Percentiles rank a stretch among this genome's conserved stretches.
Evolutionary conservation across 2,113 vertebrate species (phyloP).

Genomic region (Oreamnos americanus): DNA sequence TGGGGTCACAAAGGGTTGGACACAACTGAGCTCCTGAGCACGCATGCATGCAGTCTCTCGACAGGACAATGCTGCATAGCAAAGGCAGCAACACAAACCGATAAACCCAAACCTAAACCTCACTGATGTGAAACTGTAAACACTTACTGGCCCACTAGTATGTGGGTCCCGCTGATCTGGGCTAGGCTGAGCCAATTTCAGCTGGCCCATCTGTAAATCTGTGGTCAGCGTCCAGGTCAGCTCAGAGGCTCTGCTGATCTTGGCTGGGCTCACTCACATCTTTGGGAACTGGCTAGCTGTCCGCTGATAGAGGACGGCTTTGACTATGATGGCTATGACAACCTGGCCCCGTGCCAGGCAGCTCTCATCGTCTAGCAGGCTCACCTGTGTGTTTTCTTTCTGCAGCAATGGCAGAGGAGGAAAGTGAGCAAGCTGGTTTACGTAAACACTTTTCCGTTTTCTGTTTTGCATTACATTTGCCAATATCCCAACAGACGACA

Average conservation of each 20-base stretch:
- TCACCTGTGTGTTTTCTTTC: not conserved
- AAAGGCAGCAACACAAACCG: not conserved
- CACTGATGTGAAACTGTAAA: not conserved
- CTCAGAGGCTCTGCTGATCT: not conserved
- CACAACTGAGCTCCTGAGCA: not conserved
- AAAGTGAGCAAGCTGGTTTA: not conserved
- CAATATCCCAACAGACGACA: not conserved
- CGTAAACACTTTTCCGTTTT: not conserved
- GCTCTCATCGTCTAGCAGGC: not conserved
- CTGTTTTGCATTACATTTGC: not conserved
- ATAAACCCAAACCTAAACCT: not conserved
- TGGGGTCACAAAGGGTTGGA: accelerated
- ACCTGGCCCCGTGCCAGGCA: accelerated
- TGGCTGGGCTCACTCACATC: not conserved
- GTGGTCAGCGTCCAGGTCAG: not conserved
- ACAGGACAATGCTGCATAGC: not conserved
- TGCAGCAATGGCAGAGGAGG: not conserved
- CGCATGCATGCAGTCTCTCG: accelerated
- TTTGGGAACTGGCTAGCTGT: not conserved
- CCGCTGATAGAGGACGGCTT: too few relatives aligned
- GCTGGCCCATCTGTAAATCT: not conserved
- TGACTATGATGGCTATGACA: accelerated
- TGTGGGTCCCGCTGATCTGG: not conserved
- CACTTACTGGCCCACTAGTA: not conserved
- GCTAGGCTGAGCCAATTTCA: not conserved